phyloP scores from a whole-genome alignment of 2,888 invertebrate species.

The Nomada goodeniana region DNA sequence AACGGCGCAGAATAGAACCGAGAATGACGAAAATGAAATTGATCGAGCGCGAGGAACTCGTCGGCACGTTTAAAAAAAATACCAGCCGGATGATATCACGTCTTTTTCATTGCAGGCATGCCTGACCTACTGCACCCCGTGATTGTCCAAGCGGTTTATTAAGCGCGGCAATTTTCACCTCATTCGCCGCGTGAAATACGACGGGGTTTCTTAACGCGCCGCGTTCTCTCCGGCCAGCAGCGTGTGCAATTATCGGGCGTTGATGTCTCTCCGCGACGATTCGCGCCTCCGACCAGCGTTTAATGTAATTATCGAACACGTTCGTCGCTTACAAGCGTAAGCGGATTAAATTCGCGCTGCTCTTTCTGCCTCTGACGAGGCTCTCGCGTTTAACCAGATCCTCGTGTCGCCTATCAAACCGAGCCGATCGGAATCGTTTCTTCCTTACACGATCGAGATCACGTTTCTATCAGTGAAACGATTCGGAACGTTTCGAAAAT shows the following conservation, averaged over 20 bases:
- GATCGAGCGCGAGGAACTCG: too few relatives aligned
- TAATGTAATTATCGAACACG: constrained; percentile 31
- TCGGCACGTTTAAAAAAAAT: too few relatives aligned
- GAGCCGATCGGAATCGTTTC: background rate
- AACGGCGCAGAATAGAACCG: background rate
- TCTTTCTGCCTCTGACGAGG: constrained; percentile 1
- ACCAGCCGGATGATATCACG: constrained; percentile 43
- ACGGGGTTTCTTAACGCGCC: constrained; percentile 12
- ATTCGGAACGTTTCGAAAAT: constrained; percentile 27
- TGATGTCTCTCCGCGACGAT: constrained; percentile 7
- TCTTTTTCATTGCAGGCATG: constrained; percentile 40
- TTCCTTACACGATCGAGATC: constrained; percentile 3
- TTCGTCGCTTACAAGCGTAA: constrained; percentile 34
- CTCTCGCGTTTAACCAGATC: background rate
- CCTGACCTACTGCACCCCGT: constrained; percentile 45
- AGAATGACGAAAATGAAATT: background rate
- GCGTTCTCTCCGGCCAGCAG: background rate
- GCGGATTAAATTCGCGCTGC: constrained; percentile 21
- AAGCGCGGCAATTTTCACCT: constrained; percentile 24
- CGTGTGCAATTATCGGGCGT: constrained; percentile 20
- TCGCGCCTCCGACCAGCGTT: constrained; percentile 16
- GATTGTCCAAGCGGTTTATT: constrained; percentile 13
- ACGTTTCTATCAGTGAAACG: too few relatives aligned
- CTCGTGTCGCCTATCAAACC: background rate
- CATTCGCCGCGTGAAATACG: background rate